Evolutionary conservation across 1,140 invertebrate species (phyloP), one percentile per base, ranked within the genome.

Genomic region (Drosophila lowei): DNA sequence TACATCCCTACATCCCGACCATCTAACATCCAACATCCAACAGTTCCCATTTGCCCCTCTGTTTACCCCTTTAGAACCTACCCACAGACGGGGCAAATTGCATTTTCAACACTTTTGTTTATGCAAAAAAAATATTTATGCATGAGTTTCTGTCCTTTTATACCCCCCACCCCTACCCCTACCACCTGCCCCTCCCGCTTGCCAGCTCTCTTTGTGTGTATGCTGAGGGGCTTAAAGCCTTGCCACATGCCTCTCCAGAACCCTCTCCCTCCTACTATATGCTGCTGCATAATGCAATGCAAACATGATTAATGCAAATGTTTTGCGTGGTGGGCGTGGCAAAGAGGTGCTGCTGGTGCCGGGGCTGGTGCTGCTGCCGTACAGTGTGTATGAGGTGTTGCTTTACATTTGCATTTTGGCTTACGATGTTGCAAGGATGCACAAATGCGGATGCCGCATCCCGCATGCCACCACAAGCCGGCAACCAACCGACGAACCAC

Each of bases 251-350:
- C 63, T 38, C 42, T 56, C 52, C 57, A 59, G 47, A 41, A 34
- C 49, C 46, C 41, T 60, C 57, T 63, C 48, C 30, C 15, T 50
- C 46, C 55, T 58, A 48, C 23, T 68, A 60, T 86, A 63, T 81
- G 83, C 77, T 78, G 63, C 72, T 86, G 83, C 83, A 86, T 86
- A 86, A 86, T 86, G 83, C 83, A 86, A 86, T 54, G 78, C 83
- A 86, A 86, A 86, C 83, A 86, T 86, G 83, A 86, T 86, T 86
- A 86, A 86, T 86, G 83, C 83, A 86, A 86, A 86, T 86, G 84
- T 86, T 86, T 88, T 83, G 84, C 78, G 74, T 86, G 83, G 83
- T 72, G 74, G 78, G 83, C 81, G 74, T 78, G 78, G 83, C 65
- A 30, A 56, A 38, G 13, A 30, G 58, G 58, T 38, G 30, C 18